phyloP scores from a whole-genome alignment of 2,797 vertebrate genomes.

The Okamejei kenojei region DNA sequence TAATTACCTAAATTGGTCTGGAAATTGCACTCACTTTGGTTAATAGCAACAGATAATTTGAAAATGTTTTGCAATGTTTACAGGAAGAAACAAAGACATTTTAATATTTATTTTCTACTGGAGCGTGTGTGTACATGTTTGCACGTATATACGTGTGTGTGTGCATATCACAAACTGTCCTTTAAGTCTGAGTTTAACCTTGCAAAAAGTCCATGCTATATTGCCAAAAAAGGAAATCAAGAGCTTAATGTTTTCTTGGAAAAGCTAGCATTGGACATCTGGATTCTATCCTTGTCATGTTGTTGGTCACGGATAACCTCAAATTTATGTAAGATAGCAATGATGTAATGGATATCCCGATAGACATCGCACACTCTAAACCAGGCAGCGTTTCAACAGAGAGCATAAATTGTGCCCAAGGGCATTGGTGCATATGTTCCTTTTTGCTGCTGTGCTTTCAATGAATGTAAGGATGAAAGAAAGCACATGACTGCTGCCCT shows the following conservation, averaged over 20 bases:
- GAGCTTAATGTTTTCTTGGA: conserved; percentile 50
- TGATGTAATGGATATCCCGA: conserved; percentile 49
- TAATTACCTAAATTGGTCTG: background rate
- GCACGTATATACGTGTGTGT: background rate
- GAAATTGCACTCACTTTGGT: background rate
- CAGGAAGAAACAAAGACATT: conserved; percentile 1
- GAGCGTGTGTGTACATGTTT: background rate
- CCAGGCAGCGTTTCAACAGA: background rate
- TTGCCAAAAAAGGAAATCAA: conserved; percentile 75
- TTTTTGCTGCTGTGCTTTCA: conserved; percentile 24
- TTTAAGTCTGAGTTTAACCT: conserved; percentile 17
- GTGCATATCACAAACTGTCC: conserved; percentile 45
- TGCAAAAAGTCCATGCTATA: conserved; percentile 53
- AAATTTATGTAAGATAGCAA: conserved; percentile 48
- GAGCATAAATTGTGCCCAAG: conserved; percentile 31
- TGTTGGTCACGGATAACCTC: conserved; percentile 58
- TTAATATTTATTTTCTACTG: background rate
- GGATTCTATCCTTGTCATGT: conserved; percentile 69
- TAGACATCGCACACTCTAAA: conserved; percentile 8
- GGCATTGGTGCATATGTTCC: conserved; percentile 1
- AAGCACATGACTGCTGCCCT: background rate
- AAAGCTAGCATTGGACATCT: conserved; percentile 57
- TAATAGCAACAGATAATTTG: background rate
- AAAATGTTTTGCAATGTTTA: background rate
- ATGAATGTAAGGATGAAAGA: conserved; percentile 24